Evolutionary conservation across 2,888 invertebrate genomes (phyloP).

Genomic region (Petrophora chlorosata): DNA sequence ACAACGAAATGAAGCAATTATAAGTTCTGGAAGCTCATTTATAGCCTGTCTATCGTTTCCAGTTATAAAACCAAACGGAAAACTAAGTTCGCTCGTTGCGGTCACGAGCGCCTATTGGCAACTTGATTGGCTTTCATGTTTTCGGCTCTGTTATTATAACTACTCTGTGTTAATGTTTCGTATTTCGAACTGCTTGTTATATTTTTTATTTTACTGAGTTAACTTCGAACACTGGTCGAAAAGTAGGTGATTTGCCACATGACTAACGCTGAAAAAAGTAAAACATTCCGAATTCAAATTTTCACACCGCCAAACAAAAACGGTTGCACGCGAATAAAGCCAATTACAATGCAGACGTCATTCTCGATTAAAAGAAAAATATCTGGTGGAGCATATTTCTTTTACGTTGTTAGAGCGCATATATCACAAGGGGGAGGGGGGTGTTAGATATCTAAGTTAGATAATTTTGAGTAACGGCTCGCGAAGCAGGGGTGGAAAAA

Average conservation of each 20-base stretch:
- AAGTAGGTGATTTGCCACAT: conserved; percentile 12
- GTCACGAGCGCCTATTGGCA: conserved; percentile 57
- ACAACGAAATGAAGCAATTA: conserved; percentile 81
- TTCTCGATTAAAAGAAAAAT: conserved; percentile 63
- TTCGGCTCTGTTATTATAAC: conserved; percentile 7
- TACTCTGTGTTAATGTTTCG: background rate
- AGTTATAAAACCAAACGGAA: conserved; percentile 74
- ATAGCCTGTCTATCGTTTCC: conserved; percentile 77
- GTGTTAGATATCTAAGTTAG: conserved; percentile 74
- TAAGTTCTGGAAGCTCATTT: conserved; percentile 79
- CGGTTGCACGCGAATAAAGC: conserved; percentile 50
- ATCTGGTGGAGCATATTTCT: conserved; percentile 54
- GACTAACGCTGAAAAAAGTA: conserved; percentile 23
- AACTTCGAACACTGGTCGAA: too few species aligned
- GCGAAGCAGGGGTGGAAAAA: conserved; percentile 58
- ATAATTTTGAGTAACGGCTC: conserved; percentile 80
- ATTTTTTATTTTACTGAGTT: too few species aligned
- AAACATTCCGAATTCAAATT: conserved; percentile 36
- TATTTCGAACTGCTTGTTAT: too few species aligned
- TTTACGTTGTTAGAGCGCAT: conserved; percentile 64
- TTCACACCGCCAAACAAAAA: conserved; percentile 40
- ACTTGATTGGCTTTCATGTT: conserved; percentile 27
- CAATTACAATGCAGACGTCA: conserved; percentile 55
- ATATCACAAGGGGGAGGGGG: conserved; percentile 55
- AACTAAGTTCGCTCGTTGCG: conserved; percentile 67